A percentile compares a stretch with the other conserved stretches of the same genome.
These are phyloP conservation scores for Hemitrygon akajei DNA, from an alignment of 2,797 vertebrate species.

Conservation along the genomic window DNA sequence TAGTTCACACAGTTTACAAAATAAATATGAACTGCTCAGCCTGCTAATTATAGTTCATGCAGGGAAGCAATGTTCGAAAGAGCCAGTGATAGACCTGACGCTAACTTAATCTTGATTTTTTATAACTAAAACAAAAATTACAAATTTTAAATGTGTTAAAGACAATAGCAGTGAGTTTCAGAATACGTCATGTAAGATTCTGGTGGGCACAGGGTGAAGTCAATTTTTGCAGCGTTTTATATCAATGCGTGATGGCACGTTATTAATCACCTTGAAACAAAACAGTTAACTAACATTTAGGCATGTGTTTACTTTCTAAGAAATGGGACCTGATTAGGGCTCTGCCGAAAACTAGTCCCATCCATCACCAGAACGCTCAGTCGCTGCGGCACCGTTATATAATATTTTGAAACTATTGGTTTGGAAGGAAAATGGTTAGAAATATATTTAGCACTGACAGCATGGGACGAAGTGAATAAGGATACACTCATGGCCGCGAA, in stretches of 20 bases:
- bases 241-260: neutral
- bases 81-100: neutral
- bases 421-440: neutral
- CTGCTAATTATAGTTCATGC: neutral
- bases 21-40: neutral
- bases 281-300: slow-evolving; percentile 14
- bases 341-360: neutral
- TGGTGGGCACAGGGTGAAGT: neutral
- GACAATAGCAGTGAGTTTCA: neutral
- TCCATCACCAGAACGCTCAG: neutral
- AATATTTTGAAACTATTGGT: neutral
- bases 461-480: neutral
- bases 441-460: neutral
- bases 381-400: neutral
- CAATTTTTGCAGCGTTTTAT: neutral
- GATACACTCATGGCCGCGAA: neutral
- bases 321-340: neutral
- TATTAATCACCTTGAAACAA: slow-evolving; percentile 14
- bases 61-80: neutral
- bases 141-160: too few species aligned
- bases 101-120: neutral
- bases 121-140: too few species aligned
- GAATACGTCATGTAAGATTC: too few species aligned
- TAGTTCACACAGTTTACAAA: neutral
- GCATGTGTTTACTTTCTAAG: slow-evolving; percentile 24